Percentiles rank a stretch among this genome's conserved stretches.
These are phyloP conservation scores for Pithys albifrons DNA, from an alignment of 2,113 vertebrate species.

Conservation along the genomic window DNA sequence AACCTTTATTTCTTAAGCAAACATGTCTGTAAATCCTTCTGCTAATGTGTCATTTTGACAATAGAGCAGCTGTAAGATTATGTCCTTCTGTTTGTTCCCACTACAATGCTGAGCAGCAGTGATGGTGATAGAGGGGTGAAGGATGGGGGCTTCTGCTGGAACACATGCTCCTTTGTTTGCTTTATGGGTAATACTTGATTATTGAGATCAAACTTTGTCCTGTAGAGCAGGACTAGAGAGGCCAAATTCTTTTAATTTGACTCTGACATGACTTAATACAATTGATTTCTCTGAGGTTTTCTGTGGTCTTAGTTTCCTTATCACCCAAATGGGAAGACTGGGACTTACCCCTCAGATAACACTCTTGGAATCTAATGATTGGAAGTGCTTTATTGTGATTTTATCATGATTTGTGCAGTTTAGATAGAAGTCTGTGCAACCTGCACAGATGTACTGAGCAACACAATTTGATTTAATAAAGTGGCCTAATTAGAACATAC, in stretches of 20 bases:
- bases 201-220: slow-evolving; percentile 32
- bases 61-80: slow-evolving; percentile 28
- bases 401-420: background rate
- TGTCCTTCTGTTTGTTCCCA: slow-evolving; percentile 1
- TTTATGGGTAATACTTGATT: slow-evolving; percentile 13
- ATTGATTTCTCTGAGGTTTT: background rate
- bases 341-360: background rate
- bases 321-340: background rate
- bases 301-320: background rate
- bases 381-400: background rate
- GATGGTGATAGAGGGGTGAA: background rate
- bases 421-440: background rate
- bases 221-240: background rate
- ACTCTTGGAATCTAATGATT: background rate
- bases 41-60: background rate
- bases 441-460: background rate
- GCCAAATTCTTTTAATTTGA: background rate
- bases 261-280: background rate
- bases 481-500: background rate
- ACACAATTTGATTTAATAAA: background rate
- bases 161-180: slow-evolving; percentile 15
- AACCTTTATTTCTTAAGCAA: background rate
- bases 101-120: slow-evolving; percentile 14
- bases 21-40: slow-evolving; percentile 7
- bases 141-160: background rate